A percentile compares a stretch with the other conserved stretches of the same genome.
These are phyloP conservation scores for Darwinula stevensoni DNA, from an alignment of 2,888 invertebrate species.

Conservation along the genomic window DNA sequence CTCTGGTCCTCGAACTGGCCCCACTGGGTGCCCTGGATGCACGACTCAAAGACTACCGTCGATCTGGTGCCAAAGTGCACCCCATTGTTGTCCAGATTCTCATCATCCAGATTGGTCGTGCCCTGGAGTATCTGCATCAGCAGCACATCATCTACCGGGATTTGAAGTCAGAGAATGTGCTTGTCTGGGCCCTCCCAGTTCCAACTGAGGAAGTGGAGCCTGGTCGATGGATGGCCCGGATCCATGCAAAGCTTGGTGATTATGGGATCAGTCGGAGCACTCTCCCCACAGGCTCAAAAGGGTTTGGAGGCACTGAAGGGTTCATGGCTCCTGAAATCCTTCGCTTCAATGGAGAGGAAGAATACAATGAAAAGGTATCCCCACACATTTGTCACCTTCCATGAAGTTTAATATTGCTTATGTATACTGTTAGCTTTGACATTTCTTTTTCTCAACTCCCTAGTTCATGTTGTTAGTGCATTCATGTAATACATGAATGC, in stretches of 20 bases:
- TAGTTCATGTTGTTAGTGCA: conserved; percentile 5
- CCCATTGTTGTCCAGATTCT: conserved; percentile 51
- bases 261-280: conserved; percentile 76
- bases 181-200: conserved; percentile 85
- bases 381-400: too few relatives aligned
- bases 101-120: conserved; percentile 61
- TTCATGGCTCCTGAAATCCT: conserved; percentile 99
- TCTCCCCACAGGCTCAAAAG: conserved; percentile 69
- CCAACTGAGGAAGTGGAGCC: conserved; percentile 19
- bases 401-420: too few relatives aligned
- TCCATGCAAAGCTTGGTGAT: conserved; percentile 81
- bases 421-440: too few relatives aligned
- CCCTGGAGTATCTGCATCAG: conserved; percentile 79
- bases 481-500: too few relatives aligned
- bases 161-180: conserved; percentile 80
- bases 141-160: conserved; percentile 75
- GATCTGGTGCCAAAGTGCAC: conserved; percentile 51
- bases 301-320: conserved; percentile 94
- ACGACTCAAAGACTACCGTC: conserved; percentile 49
- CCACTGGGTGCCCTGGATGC: conserved; percentile 70
- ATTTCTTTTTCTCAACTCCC: too few relatives aligned
- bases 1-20: conserved; percentile 61
- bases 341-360: conserved; percentile 90
- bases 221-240: too few relatives aligned
- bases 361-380: conserved; percentile 90